Conservation (phyloP, 2,797 vertebrate species). For the Setipinna tenuifilis region DNA sequence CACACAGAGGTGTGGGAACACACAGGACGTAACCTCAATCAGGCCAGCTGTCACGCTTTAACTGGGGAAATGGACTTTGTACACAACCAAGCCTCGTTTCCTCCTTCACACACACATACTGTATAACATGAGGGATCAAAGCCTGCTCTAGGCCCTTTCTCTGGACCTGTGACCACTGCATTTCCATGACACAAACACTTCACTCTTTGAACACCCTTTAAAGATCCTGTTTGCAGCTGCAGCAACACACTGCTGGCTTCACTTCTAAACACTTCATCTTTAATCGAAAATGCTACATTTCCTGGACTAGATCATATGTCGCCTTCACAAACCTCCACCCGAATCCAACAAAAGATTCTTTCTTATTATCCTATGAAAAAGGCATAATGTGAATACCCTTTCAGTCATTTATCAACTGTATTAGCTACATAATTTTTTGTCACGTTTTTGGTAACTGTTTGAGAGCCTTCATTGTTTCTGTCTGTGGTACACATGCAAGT, state of each 20-base stretch:
- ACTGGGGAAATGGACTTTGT: background rate
- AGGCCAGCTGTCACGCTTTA: background rate
- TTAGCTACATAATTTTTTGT: background rate
- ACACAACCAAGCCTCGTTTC: slow-evolving; percentile 5
- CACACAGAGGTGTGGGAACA: background rate
- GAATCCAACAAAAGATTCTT: background rate
- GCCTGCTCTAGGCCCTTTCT: background rate
- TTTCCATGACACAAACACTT: slow-evolving; percentile 10
- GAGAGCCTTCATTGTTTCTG: background rate
- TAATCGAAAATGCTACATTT: background rate
- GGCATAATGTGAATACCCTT: too few relatives aligned
- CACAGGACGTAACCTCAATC: background rate
- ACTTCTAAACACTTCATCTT: background rate
- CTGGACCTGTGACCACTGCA: background rate
- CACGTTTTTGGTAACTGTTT: background rate
- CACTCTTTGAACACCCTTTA: background rate
- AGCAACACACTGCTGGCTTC: background rate
- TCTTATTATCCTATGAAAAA: too few relatives aligned
- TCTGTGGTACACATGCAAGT: background rate
- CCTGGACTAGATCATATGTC: background rate
- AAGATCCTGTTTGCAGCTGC: background rate
- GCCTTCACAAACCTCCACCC: too few relatives aligned
- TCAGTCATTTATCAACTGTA: background rate
- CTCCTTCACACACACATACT: background rate
- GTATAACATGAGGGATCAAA: background rate